Percentiles rank a stretch among this genome's conserved stretches.
Conservation (phyloP, 2,888 invertebrate genomes). For the Epistrophe eligans region DNA sequence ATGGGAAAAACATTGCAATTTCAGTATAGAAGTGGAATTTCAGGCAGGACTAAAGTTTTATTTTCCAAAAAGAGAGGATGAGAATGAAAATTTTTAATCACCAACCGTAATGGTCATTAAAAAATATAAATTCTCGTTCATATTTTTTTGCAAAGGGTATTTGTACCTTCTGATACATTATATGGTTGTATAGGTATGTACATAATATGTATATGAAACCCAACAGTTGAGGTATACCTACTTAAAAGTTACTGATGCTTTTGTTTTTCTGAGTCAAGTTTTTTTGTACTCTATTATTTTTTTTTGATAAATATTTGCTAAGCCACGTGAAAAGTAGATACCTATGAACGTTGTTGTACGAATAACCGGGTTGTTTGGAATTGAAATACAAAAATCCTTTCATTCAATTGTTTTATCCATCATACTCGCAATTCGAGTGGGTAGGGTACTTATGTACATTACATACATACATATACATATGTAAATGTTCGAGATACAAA, state of each 20-base stretch:
- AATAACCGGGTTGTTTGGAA: conserved; percentile 7
- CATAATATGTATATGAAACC: not conserved
- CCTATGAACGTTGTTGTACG: not conserved
- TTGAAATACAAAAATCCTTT: conserved; percentile 60
- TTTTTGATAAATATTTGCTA: conserved; percentile 55
- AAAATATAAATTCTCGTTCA: conserved; percentile 51
- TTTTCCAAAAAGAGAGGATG: not conserved
- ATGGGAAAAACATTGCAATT: conserved; percentile 31
- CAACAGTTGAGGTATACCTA: conserved; percentile 54
- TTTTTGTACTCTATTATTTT: conserved; percentile 12
- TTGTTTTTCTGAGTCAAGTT: conserved; percentile 19
- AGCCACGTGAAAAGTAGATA: conserved; percentile 51
- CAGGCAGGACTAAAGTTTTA: not conserved
- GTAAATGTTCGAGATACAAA: not conserved
- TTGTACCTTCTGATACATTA: not conserved
- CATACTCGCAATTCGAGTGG: conserved; percentile 14
- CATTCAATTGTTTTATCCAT: conserved; percentile 30
- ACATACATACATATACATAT: not conserved
- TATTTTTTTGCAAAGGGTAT: conserved; percentile 22
- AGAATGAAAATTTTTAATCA: conserved; percentile 65
- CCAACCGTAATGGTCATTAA: conserved; percentile 71
- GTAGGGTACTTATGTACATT: too few species aligned
- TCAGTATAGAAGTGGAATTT: conserved; percentile 32
- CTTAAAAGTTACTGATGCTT: conserved; percentile 62
- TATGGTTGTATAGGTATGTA: conserved; percentile 1